These are phyloP conservation scores for Xenopus borealis DNA, from an alignment of 2,113 vertebrate genomes.

Conservation along the genomic window DNA sequence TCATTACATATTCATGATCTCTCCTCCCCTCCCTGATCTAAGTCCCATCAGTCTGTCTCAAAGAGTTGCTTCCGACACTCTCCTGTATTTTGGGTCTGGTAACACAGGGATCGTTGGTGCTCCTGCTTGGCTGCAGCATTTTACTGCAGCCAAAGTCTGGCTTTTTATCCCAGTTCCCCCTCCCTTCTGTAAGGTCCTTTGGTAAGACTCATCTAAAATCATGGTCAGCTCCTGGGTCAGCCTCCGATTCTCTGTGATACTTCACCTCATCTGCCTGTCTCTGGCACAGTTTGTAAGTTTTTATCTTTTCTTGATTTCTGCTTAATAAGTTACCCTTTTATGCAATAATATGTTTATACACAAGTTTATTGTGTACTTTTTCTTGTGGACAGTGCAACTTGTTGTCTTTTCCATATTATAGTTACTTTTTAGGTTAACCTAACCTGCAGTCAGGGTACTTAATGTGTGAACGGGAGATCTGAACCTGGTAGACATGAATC, in stretches of 20 bases:
- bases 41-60: slow-evolving; percentile 42
- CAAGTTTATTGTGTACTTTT: no score
- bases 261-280: slow-evolving; percentile 76
- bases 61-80: slow-evolving; percentile 40
- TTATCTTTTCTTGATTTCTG: slow-evolving; percentile 9
- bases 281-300: slow-evolving; percentile 90
- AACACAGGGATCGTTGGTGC: slow-evolving; percentile 39
- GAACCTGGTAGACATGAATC: no score
- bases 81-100: slow-evolving; percentile 53
- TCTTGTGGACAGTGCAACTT: no score
- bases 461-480: no score
- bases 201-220: slow-evolving; percentile 54
- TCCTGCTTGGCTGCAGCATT: slow-evolving; percentile 27
- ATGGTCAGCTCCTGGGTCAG: slow-evolving; percentile 69
- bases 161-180: neutral
- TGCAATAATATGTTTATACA: no score
- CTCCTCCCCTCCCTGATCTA: slow-evolving; percentile 27
- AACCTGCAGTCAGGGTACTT: no score
- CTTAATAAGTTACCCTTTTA: no score
- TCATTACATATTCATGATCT: slow-evolving; percentile 53
- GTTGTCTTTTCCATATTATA: no score
- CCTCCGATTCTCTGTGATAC: slow-evolving; percentile 68
- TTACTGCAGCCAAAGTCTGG: slow-evolving; percentile 10
- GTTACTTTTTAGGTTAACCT: no score
- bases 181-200: slow-evolving; percentile 36